These are phyloP conservation scores for Conopomorpha cramerella DNA, from an alignment of 1,140 invertebrate genomes.

Conservation along the genomic window DNA sequence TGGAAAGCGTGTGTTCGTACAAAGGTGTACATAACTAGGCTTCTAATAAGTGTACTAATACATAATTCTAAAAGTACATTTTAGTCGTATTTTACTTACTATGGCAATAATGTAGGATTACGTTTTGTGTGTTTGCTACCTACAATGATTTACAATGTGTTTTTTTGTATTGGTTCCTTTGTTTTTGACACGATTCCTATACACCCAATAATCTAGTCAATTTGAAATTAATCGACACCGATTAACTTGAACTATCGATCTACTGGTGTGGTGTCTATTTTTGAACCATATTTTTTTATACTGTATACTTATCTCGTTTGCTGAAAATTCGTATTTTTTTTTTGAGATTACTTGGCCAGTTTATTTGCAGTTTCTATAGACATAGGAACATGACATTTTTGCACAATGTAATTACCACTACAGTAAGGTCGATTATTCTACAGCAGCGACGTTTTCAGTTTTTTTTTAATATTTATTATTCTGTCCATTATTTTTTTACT, in stretches of 20 bases:
- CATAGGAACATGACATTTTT: too few species aligned
- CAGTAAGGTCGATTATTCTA: too few species aligned
- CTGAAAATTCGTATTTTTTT: too few species aligned
- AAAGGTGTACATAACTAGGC: too few species aligned
- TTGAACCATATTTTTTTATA: too few species aligned
- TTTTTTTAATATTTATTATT: neutral
- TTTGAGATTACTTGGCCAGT: too few species aligned
- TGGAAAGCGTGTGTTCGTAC: too few species aligned
- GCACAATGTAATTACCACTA: too few species aligned
- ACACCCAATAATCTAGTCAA: conserved; percentile 60
- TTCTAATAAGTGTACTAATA: conserved; percentile 44
- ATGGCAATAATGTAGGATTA: conserved; percentile 48
- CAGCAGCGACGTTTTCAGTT: neutral
- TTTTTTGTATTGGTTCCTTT: conserved; percentile 57
- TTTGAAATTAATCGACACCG: conserved; percentile 51
- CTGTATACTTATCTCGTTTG: too few species aligned
- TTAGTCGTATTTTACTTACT: conserved; percentile 47
- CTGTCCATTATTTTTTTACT: neutral
- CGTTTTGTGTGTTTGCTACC: conserved; percentile 33
- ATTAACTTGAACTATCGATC: conserved; percentile 36
- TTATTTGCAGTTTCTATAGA: too few species aligned
- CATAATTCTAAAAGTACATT: conserved; percentile 53
- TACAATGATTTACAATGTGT: conserved; percentile 50
- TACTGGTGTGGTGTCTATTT: too few species aligned
- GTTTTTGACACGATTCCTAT: conserved; percentile 57